These are phyloP conservation scores for Andricus curvator DNA, from an alignment of 2,888 invertebrate species.

Conservation along the genomic window DNA sequence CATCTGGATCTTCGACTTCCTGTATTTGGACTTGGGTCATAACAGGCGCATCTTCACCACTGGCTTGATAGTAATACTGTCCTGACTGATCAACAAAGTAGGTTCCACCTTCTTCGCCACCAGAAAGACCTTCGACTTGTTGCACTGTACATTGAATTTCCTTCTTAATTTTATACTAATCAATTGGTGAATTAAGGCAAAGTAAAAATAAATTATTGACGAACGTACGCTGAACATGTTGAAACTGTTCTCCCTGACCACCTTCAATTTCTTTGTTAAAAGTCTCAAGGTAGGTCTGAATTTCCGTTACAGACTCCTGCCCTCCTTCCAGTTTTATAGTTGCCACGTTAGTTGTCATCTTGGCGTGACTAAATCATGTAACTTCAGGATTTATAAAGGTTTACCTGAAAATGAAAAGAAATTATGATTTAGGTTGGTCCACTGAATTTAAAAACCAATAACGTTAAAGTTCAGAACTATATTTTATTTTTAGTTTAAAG, in stretches of 20 bases:
- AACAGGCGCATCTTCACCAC: slow-evolving; percentile 83
- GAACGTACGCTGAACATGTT: slow-evolving; percentile 75
- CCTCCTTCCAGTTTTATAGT: slow-evolving; percentile 75
- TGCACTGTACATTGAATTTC: slow-evolving; percentile 65
- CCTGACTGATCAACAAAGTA: slow-evolving; percentile 91
- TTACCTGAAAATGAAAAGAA: slow-evolving; percentile 48
- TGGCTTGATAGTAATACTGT: slow-evolving; percentile 90
- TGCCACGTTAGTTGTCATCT: slow-evolving; percentile 74
- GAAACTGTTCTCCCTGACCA: slow-evolving; percentile 78
- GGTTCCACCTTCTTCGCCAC: slow-evolving; percentile 83
- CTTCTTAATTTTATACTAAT: neutral
- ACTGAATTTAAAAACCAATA: neutral
- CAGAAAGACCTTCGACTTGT: slow-evolving; percentile 77
- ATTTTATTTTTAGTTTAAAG: neutral
- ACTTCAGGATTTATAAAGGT: slow-evolving; percentile 30
- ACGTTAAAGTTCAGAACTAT: neutral
- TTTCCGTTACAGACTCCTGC: slow-evolving; percentile 83
- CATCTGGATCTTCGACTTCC: slow-evolving; percentile 74
- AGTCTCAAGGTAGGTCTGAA: slow-evolving; percentile 89
- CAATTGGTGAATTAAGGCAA: neutral
- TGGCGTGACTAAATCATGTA: slow-evolving; percentile 59
- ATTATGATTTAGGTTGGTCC: neutral
- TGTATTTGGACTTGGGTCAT: slow-evolving; percentile 82
- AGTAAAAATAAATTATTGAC: slow-evolving; percentile 25
- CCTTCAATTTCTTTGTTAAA: slow-evolving; percentile 90